phyloP scores from a whole-genome alignment of 1,140 invertebrate genomes.

The Aradophagus sp. region DNA sequence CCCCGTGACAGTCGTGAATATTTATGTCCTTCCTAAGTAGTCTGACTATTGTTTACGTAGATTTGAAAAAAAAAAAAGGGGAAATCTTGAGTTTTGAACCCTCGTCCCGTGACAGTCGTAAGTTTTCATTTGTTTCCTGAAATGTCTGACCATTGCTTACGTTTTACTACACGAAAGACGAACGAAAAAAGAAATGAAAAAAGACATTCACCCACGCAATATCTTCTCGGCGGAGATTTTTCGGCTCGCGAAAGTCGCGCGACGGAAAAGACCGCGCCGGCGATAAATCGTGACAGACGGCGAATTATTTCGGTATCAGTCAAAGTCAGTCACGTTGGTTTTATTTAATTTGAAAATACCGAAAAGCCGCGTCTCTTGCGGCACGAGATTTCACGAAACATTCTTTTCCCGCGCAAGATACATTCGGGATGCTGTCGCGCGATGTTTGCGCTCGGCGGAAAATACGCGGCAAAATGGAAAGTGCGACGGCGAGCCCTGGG shows the following conservation, averaged over 20 bases:
- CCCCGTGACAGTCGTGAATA: too few relatives aligned
- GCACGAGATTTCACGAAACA: conserved; percentile 22
- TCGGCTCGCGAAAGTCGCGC: too few relatives aligned
- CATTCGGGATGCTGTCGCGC: conserved; percentile 18
- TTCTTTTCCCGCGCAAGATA: conserved; percentile 21
- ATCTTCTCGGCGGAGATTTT: too few relatives aligned
- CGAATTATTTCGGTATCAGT: conserved; percentile 36
- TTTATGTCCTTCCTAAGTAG: too few relatives aligned
- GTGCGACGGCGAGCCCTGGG: conserved; percentile 17
- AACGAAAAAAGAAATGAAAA: too few relatives aligned
- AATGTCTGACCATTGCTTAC: too few relatives aligned
- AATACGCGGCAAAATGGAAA: conserved; percentile 3
- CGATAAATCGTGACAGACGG: conserved; percentile 17
- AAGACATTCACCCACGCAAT: too few relatives aligned
- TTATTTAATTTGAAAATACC: conserved; percentile 45
- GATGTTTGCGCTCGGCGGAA: conserved; percentile 15
- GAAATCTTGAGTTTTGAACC: neutral
- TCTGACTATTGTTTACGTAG: too few relatives aligned
- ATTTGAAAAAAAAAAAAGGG: neutral
- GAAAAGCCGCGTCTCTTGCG: conserved; percentile 23
- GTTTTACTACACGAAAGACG: too few relatives aligned
- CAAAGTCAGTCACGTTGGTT: conserved; percentile 33
- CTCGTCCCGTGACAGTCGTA: too few relatives aligned
- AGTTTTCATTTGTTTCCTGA: too few relatives aligned
- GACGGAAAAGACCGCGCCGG: neutral